Evolutionary conservation across 92 coral and sea anemone genomes (phyloP), one percentile per base, ranked within the genome.

Genomic region (Phenganax stokvisi): DNA sequence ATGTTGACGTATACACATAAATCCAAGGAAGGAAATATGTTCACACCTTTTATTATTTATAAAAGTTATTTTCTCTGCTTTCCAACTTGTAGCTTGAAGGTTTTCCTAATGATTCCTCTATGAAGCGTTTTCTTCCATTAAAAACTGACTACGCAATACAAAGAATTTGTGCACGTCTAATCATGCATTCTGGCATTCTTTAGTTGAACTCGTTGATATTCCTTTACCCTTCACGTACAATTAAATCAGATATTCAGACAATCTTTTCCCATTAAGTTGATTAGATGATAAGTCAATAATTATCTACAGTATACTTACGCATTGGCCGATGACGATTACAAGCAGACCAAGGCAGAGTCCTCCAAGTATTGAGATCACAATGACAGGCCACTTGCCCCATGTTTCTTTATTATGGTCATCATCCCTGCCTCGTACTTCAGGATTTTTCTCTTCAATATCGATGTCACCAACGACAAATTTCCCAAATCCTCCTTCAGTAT

Each of bases 321-420:
- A 79, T 65, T 62, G 83, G 0, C 59, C 63, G 51, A 79, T 63
- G 44, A 79, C 63, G 25, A 79, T 27, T 47, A 79, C 83, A 55
- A 79, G 13, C 58, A 79, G 58, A 62, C 63, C 73, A 1, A 64
- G 13, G 57, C 83, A 63, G 60, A 79, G 7, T 79, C 83, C 83
- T 9, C 61, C 73, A 51, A 79, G 83, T 6, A 79, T 65, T 47
- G 83, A 79, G 31, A 79, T 30, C 11, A 79, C 74, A 8, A 79
- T 28, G 5, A 79, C 12, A 6, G 83, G 83, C 62, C 69, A 9
- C 16, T 31, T 72, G 51, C 83, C 56, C 83, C 83, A 79, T 58
- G 66, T 77, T 16, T 73, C 77, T 52, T 73, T 73, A 11, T 73
- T 13, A 13, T 37, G 3, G 5, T 53, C 62, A 25, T 73, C 61